Evolutionary conservation across 2,888 invertebrate genomes (phyloP).

Genomic region (Erynnis tages): DNA sequence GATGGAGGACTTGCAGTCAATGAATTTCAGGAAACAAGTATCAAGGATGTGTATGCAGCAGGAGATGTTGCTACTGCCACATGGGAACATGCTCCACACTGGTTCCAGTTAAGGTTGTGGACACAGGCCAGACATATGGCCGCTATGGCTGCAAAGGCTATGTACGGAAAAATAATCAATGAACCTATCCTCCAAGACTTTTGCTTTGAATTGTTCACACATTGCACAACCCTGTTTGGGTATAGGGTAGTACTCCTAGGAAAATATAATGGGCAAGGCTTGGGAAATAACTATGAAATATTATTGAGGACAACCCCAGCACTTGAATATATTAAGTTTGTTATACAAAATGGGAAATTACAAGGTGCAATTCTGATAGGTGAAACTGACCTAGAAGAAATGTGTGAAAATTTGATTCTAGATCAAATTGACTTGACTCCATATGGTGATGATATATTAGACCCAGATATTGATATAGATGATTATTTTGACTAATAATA

Average conservation of each 20-base stretch:
- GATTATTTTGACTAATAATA: conserved; percentile 96
- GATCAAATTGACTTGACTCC: conserved; percentile 94
- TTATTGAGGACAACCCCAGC: conserved; percentile 91
- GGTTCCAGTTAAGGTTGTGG: conserved; percentile 98
- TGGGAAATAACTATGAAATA: conserved; percentile 90
- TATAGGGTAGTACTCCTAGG: conserved; percentile 96
- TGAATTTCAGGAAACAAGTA: conserved; percentile 91
- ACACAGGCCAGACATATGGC: conserved; percentile 99
- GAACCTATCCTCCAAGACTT: conserved; percentile 92
- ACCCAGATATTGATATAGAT: conserved; percentile 98
- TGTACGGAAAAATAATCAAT: conserved; percentile 84
- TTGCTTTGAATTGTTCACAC: conserved; percentile 98
- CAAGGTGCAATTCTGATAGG: conserved; percentile 98
- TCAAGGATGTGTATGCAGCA: conserved; percentile 92
- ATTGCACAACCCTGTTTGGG: conserved; percentile 97
- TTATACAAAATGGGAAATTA: conserved; percentile 90
- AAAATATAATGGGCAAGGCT: conserved; percentile 94
- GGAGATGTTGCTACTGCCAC: conserved; percentile 95
- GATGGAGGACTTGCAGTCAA: conserved; percentile 95
- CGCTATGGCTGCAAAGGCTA: conserved; percentile 94
- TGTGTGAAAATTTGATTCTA: conserved; percentile 98
- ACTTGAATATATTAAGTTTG: conserved; percentile 92
- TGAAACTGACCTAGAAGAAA: conserved; percentile 98
- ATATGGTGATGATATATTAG: conserved; percentile 95
- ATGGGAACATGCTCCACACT: conserved; percentile 89